Evolutionary conservation across 2,797 vertebrate genomes (phyloP).

Genomic region (Megalops cyprinoides): DNA sequence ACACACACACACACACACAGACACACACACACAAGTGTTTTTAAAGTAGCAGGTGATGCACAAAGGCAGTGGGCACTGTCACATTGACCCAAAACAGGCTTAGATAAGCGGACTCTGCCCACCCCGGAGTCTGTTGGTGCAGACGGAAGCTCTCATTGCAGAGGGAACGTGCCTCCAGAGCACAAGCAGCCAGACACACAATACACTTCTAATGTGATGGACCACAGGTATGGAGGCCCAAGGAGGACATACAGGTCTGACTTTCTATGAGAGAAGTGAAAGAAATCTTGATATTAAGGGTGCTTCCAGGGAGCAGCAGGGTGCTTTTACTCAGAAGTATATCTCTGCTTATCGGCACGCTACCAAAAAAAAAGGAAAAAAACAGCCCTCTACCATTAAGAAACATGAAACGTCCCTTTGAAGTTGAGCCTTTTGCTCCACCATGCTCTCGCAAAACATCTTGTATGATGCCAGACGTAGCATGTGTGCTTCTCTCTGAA

Average conservation of each 20-base stretch:
- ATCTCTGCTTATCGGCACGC: background rate
- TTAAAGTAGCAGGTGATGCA: constrained; percentile 30
- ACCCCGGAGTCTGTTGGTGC: constrained; percentile 3
- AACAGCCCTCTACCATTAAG: background rate
- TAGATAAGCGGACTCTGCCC: background rate
- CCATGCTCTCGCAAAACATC: background rate
- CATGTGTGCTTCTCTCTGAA: background rate
- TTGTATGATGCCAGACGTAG: background rate
- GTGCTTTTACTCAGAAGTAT: constrained; percentile 23
- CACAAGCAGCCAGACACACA: constrained; percentile 64
- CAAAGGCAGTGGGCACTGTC: background rate
- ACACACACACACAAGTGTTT: no score
- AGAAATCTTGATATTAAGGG: constrained; percentile 55
- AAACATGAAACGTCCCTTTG: background rate
- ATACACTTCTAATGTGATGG: constrained; percentile 70
- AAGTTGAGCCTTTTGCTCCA: background rate
- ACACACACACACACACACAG: no score
- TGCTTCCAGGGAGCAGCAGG: constrained; percentile 34
- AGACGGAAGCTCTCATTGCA: constrained; percentile 38
- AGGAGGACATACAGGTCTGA: constrained; percentile 62
- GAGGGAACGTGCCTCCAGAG: constrained; percentile 64
- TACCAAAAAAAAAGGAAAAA: background rate
- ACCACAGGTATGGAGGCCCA: constrained; percentile 66
- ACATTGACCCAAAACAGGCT: background rate
- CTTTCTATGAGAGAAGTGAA: constrained; percentile 66